These are phyloP conservation scores for Sesia apiformis DNA, from an alignment of 2,888 invertebrate genomes.

Conservation along the genomic window DNA sequence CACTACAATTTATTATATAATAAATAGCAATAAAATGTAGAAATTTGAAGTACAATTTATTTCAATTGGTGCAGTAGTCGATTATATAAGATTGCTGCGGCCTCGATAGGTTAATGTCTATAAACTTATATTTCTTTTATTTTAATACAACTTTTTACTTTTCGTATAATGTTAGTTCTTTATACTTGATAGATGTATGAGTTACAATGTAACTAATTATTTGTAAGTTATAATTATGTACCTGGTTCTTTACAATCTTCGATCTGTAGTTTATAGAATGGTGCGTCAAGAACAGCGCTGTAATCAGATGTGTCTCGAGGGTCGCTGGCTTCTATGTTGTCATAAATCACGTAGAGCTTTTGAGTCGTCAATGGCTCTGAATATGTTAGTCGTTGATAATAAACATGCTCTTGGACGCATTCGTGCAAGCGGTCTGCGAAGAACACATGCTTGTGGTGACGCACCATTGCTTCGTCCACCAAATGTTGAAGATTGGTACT, in stretches of 20 bases:
- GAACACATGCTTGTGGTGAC: slow-evolving; percentile 77
- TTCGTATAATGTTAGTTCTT: too few species aligned
- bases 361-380: slow-evolving; percentile 76
- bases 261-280: slow-evolving; percentile 77
- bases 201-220: too few species aligned
- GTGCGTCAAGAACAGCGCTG: slow-evolving; percentile 73
- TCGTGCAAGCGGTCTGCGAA: slow-evolving; percentile 82
- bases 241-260: slow-evolving; percentile 69
- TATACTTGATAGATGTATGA: too few species aligned
- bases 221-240: slow-evolving; percentile 12
- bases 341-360: slow-evolving; percentile 80
- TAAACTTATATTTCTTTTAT: too few species aligned
- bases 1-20: too few species aligned
- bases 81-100: too few species aligned
- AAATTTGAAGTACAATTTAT: too few species aligned
- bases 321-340: slow-evolving; percentile 82
- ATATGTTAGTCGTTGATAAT: slow-evolving; percentile 53
- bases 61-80: too few species aligned
- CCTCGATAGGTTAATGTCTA: too few species aligned
- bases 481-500: slow-evolving; percentile 59
- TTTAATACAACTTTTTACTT: too few species aligned
- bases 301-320: slow-evolving; percentile 76
- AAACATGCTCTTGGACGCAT: slow-evolving; percentile 76
- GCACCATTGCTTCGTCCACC: slow-evolving; percentile 68
- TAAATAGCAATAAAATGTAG: too few species aligned